Evolutionary conservation across 2,113 vertebrate genomes (phyloP).

Genomic region (Proteles cristata): DNA sequence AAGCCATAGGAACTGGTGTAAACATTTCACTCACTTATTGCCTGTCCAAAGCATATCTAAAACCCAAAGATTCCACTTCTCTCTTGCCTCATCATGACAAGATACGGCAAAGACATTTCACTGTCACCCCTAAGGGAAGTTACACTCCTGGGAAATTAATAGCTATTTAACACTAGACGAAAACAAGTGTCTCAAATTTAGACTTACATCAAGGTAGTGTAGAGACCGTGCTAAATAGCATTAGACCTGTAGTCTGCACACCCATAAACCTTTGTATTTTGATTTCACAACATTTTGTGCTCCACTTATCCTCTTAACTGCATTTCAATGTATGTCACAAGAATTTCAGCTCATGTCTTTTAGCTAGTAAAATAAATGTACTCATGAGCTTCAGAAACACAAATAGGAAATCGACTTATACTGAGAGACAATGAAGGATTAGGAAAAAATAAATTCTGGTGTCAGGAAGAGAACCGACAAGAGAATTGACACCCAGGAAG

Average conservation of each 20-base stretch:
- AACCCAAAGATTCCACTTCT: not conserved
- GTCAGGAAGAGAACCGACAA: constrained; percentile 47
- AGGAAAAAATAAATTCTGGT: constrained; percentile 1
- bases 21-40: not conserved
- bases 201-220: not conserved
- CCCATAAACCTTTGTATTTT: constrained; percentile 4
- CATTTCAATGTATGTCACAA: constrained; percentile 29
- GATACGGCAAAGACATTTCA: constrained; percentile 30
- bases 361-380: constrained; percentile 59
- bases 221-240: not conserved
- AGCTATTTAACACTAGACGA: constrained; percentile 23
- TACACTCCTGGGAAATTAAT: constrained; percentile 42
- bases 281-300: constrained; percentile 34
- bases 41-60: constrained; percentile 40
- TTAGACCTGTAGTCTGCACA: not conserved
- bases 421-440: constrained; percentile 46
- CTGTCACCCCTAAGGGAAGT: constrained; percentile 1
- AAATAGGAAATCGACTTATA: constrained; percentile 66
- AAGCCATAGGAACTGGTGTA: not conserved
- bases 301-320: constrained; percentile 55
- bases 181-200: constrained; percentile 23
- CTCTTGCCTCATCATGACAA: not conserved
- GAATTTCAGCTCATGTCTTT: constrained; percentile 41
- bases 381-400: constrained; percentile 46
- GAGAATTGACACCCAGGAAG: constrained; percentile 27